Evolutionary conservation across 2,797 vertebrate genomes (phyloP).

Genomic region (Tolypeutes matacus): DNA sequence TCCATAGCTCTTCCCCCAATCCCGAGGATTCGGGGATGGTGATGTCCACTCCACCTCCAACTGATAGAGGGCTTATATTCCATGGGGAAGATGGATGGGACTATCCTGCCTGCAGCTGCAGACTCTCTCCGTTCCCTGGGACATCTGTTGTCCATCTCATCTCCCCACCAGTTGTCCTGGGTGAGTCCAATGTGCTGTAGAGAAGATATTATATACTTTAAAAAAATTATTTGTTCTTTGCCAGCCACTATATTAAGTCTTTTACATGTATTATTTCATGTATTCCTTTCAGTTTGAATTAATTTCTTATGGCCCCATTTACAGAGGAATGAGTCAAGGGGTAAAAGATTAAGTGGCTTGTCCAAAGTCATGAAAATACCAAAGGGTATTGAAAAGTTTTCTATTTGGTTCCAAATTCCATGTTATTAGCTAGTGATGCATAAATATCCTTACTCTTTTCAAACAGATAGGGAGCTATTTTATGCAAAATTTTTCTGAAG

Average conservation of each 20-base stretch:
- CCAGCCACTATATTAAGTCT: neutral
- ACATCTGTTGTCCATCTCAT: too few species aligned
- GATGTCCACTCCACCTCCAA: too few species aligned
- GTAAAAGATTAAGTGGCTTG: neutral
- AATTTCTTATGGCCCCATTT: neutral
- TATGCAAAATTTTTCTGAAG: neutral
- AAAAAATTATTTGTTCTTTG: neutral
- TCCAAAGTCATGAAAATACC: neutral
- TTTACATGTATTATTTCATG: neutral
- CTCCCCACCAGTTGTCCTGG: too few species aligned
- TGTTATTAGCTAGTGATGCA: neutral
- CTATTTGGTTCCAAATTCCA: neutral
- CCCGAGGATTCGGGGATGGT: too few species aligned
- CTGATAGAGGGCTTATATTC: too few species aligned
- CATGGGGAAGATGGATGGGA: too few species aligned
- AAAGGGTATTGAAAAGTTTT: neutral
- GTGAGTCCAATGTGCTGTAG: too few species aligned
- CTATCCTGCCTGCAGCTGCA: too few species aligned
- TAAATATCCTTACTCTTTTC: neutral
- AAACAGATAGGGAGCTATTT: neutral
- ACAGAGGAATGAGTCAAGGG: neutral
- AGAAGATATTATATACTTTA: neutral
- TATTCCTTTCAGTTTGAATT: neutral
- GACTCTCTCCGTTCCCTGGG: too few species aligned
- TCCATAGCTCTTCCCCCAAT: too few species aligned